Evolutionary conservation across 2,888 invertebrate species (phyloP).

Genomic region (Xanthia togata): DNA sequence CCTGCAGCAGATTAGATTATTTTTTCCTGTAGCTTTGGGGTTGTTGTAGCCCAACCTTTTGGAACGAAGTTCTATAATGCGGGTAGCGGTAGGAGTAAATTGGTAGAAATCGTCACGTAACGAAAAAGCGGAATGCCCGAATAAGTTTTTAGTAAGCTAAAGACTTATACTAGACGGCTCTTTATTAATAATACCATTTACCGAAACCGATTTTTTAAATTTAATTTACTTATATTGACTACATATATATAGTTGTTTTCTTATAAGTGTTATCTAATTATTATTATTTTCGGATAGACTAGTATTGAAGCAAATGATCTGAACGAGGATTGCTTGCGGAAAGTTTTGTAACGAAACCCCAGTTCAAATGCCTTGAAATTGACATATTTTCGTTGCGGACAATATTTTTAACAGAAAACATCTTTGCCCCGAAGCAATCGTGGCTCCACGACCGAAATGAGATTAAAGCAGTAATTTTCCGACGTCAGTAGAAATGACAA

Average conservation of each 20-base stretch:
- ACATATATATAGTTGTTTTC: neutral
- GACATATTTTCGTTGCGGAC: slow-evolving; percentile 2
- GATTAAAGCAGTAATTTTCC: slow-evolving; percentile 76
- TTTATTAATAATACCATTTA: too few species aligned
- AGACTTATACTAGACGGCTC: too few species aligned
- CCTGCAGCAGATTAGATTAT: slow-evolving; percentile 11
- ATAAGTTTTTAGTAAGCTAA: too few species aligned
- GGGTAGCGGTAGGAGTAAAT: too few species aligned
- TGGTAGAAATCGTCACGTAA: too few species aligned
- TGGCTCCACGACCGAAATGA: slow-evolving; percentile 56
- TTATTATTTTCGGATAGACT: slow-evolving; percentile 1
- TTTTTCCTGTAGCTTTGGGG: slow-evolving; percentile 40
- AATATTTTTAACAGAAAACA: slow-evolving; percentile 22
- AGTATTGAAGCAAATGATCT: neutral
- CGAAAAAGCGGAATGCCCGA: too few species aligned
- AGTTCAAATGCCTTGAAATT: slow-evolving; percentile 11
- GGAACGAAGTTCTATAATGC: too few species aligned
- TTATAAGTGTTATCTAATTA: neutral
- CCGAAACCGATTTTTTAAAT: neutral
- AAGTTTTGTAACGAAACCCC: neutral
- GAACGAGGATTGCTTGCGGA: neutral
- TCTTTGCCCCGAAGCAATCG: slow-evolving; percentile 29
- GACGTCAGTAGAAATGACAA: slow-evolving; percentile 68
- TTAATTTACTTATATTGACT: neutral
- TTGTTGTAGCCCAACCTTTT: slow-evolving; percentile 11